These are phyloP conservation scores for Pangasius krempfi DNA, from an alignment of 2,797 vertebrate species.

Conservation along the genomic window DNA sequence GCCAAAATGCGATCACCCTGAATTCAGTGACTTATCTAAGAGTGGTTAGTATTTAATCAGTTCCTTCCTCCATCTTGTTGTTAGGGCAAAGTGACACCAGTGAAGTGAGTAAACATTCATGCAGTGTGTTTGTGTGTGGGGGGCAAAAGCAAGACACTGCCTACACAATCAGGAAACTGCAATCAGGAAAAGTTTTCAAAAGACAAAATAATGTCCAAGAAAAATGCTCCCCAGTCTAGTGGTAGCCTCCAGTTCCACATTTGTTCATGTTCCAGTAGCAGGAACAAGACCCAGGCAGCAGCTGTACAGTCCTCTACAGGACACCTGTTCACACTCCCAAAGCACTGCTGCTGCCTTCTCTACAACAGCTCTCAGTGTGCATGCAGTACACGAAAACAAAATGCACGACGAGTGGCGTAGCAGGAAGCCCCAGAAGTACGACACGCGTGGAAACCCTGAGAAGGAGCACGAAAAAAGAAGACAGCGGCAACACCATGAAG, in stretches of 20 bases:
- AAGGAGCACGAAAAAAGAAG: no score
- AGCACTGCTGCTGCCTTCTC: not conserved
- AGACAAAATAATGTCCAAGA: not conserved
- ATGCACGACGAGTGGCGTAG: not conserved
- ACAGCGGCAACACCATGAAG: constrained; percentile 14
- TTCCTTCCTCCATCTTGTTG: not conserved
- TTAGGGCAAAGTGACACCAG: not conserved
- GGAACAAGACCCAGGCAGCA: not conserved
- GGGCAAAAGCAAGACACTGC: not conserved
- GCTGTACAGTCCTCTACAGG: constrained; percentile 6
- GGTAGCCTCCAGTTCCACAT: not conserved
- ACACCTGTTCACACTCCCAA: constrained; percentile 31
- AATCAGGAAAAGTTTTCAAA: not conserved
- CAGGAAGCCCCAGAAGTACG: not conserved
- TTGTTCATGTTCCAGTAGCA: not conserved
- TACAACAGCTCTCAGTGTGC: not conserved
- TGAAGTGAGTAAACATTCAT: constrained; percentile 10
- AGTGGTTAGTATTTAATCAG: constrained; percentile 3
- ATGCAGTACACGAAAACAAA: no score
- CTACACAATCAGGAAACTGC: not conserved
- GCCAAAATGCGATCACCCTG: not conserved
- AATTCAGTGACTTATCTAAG: not conserved
- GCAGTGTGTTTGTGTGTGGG: no score
- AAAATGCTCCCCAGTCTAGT: not conserved
- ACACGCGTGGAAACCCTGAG: not conserved